Conservation (phyloP, 2,888 invertebrate genomes). For the Thysanoteuthis rhombus region DNA sequence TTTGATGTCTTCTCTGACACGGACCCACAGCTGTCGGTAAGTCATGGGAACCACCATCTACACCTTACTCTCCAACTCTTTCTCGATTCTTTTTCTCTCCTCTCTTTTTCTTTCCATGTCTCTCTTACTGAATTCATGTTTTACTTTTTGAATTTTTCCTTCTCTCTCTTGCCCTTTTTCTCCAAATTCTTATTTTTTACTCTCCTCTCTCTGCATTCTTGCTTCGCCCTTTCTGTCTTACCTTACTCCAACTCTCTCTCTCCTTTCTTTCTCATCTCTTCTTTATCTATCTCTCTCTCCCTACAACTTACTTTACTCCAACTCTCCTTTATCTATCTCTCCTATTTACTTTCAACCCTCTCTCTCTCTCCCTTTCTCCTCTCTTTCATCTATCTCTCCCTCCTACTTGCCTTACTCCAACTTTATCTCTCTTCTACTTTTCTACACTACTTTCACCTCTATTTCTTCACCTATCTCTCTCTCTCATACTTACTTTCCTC, state of each 20-base stretch:
- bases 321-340: not conserved
- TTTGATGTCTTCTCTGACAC: constrained; percentile 62
- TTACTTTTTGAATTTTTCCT: no score
- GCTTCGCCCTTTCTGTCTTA: no score
- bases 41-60: constrained; percentile 29
- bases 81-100: not conserved
- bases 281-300: not conserved
- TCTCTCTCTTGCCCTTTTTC: not conserved
- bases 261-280: not conserved
- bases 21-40: constrained; percentile 62
- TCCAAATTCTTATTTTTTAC: not conserved
- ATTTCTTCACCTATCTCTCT: no score
- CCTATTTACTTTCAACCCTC: not conserved
- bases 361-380: no score
- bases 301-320: no score
- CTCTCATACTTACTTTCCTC: no score
- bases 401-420: no score
- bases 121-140: not conserved
- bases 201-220: not conserved
- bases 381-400: not conserved
- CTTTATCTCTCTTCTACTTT: not conserved
- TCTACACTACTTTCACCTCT: no score
- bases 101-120: no score
- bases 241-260: no score
- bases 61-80: not conserved